Evolutionary conservation across 2,888 invertebrate genomes (phyloP), one percentile per base, ranked within the genome.

Genomic region (Rhynchonema sp.): DNA sequence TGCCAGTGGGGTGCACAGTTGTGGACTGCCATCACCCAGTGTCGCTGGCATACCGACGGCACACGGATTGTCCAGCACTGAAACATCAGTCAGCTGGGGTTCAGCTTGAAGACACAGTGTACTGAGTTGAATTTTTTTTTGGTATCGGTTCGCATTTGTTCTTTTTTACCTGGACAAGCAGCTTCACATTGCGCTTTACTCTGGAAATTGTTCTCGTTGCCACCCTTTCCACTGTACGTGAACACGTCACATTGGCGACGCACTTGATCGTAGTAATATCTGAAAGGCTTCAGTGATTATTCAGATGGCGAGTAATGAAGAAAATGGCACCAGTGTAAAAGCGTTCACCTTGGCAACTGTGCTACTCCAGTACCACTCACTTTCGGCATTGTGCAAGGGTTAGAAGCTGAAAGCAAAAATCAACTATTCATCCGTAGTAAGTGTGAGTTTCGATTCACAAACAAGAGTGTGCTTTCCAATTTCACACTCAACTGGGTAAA

Each of bases 161-260:
- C 38, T 38, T 38, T 38, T 38, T 17, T 29, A 65, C 64, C 60
- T 61, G 64, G 63, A 58, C 68, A 68, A 25, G 62, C 62, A 20
- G 58, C 60, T 30, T 64, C 62, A 55, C 68, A 68, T 28, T 65
- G 66, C 23, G 52, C 62, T 49, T 62, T 59, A 13, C 63, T 64
- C 60, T 67, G 53, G 57, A 67, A 68, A 58, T 68, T 68, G 61
- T 68, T 68, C 58, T 64, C 61, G 55, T 68, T 68, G 26, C 68
- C 68, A 17, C 64, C 64, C 13, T 62, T 60, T 13, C 68, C 68
- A 1, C 58, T 56, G 59, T 62, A 68, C 1, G 64, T 60, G 60
- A 68, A 67, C 3, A 63, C 62, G 13, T 64, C 56, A 60, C 68
- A 68, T 25, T 58, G 60, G 1, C 59, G 54, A 22, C 25, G n/a